Conservation (phyloP, 2,113 vertebrate genomes). For the Rhombomys opimus region DNA sequence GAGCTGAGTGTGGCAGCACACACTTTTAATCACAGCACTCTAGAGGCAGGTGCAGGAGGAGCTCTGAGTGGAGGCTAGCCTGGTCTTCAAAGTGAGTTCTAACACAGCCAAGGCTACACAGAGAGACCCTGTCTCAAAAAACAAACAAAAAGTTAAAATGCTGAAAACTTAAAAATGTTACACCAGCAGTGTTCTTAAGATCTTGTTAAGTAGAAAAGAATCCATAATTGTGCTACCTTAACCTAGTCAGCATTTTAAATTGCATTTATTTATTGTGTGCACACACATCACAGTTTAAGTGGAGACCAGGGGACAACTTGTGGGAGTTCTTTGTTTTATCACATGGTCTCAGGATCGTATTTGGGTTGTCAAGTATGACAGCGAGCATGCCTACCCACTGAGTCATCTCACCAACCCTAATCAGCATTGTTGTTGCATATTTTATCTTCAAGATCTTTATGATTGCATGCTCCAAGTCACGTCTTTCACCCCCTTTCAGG, state of each 20-base stretch:
- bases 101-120: background rate
- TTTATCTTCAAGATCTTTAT: background rate
- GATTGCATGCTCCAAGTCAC: background rate
- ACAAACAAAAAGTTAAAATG: background rate
- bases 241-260: background rate
- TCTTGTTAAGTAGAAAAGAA: slow-evolving; percentile 59
- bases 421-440: background rate
- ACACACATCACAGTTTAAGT: background rate
- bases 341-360: background rate
- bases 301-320: background rate
- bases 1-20: background rate
- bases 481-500: background rate
- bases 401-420: background rate
- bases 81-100: background rate
- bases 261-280: background rate
- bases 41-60: background rate
- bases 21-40: background rate
- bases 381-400: background rate
- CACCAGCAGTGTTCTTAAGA: background rate
- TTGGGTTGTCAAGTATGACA: background rate
- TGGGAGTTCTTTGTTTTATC: background rate
- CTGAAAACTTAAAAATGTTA: background rate
- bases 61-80: background rate
- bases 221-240: background rate
- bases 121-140: background rate